A percentile compares a stretch with the other conserved stretches of the same genome.
phyloP scores from a whole-genome alignment of 1,140 invertebrate genomes.

The Planococcus citri region DNA sequence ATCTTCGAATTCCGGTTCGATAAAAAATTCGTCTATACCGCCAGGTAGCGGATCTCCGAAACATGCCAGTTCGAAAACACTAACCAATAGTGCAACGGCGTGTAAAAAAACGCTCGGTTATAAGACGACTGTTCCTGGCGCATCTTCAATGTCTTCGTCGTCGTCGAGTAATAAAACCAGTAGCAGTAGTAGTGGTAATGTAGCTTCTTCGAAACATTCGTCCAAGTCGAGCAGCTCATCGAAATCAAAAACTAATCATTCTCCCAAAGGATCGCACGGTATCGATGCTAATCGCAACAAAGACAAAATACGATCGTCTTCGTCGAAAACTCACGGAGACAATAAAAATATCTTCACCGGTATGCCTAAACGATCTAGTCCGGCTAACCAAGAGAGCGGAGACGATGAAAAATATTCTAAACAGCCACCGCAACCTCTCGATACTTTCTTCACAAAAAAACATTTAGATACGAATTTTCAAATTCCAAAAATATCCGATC shows the following conservation, averaged over 20 bases:
- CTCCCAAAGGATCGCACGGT: conserved; percentile 2
- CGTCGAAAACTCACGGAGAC: neutral
- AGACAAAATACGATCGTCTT: neutral
- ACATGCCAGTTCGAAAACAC: neutral
- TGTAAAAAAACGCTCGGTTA: neutral
- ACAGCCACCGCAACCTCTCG: neutral
- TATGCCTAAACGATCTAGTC: conserved; percentile 4
- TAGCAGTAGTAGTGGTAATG: neutral
- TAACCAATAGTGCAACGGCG: neutral
- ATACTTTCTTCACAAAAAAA: neutral
- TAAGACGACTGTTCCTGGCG: neutral
- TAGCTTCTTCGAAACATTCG: neutral
- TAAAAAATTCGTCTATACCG: neutral
- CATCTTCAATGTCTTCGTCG: neutral
- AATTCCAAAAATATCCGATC: conserved; percentile 10
- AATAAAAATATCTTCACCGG: neutral
- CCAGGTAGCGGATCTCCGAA: neutral
- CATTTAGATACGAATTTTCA: conserved; percentile 3
- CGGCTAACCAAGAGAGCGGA: neutral
- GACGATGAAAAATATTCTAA: neutral
- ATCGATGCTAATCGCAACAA: neutral
- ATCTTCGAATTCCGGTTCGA: neutral
- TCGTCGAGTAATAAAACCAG: neutral
- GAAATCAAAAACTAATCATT: conserved; percentile 11
- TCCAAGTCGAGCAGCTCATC: conserved; percentile 1